Evolutionary conservation across 2,797 vertebrate genomes (phyloP).

Genomic region (Propithecus perrieri): DNA sequence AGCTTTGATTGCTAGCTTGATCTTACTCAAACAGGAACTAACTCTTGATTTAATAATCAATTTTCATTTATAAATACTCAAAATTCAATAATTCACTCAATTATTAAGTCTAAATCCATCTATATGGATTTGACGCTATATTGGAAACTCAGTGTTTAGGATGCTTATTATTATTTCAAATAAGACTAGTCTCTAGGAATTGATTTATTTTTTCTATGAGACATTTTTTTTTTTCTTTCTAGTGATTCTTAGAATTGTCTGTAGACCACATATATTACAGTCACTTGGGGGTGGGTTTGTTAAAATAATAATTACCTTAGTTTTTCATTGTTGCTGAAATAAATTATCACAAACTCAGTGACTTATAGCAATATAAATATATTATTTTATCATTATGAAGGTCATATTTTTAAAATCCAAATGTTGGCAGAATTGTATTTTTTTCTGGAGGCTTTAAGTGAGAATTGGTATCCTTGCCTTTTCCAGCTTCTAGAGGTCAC

Average conservation of each 20-base stretch:
- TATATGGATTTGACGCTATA: not conserved
- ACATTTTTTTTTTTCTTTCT: not conserved
- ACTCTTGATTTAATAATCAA: not conserved
- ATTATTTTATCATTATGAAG: not conserved
- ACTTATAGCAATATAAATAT: not conserved
- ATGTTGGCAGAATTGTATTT: not conserved
- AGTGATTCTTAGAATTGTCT: not conserved
- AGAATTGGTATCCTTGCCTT: not conserved
- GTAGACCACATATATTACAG: not conserved
- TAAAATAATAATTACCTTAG: not conserved
- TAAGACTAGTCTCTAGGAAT: not conserved
- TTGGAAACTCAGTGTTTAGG: not conserved
- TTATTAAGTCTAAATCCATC: not conserved
- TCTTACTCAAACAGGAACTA: not conserved
- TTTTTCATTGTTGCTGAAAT: not conserved
- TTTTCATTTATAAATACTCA: not conserved
- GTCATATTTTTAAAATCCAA: not conserved
- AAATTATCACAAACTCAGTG: not conserved
- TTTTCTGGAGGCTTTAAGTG: not conserved
- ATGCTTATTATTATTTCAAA: not conserved
- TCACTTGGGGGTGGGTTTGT: not conserved
- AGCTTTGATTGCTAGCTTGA: not conserved
- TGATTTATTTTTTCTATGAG: not conserved
- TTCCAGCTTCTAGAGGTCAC: not conserved
- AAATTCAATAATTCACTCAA: not conserved